Evolutionary conservation across 92 coral and sea anemone genomes (phyloP).

Genomic region (Epizoanthus ramosus): DNA sequence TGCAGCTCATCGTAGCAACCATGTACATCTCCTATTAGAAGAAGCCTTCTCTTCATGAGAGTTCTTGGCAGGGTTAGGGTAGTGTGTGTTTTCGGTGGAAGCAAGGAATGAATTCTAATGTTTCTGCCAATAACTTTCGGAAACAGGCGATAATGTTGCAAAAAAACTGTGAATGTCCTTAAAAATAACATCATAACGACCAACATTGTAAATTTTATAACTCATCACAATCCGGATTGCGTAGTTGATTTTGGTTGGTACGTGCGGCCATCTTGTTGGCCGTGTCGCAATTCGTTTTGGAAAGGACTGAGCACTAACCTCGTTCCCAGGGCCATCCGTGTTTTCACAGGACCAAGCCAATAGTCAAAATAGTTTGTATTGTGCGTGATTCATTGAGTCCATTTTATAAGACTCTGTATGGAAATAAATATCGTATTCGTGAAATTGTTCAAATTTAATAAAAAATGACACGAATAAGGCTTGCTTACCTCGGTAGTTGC

Average conservation of each 20-base stretch:
- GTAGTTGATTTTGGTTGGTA: no score
- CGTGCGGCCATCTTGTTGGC: slow-evolving; percentile 10
- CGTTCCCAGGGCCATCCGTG: background rate
- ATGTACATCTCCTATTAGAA: slow-evolving; percentile 75
- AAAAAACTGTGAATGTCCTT: slow-evolving; percentile 20
- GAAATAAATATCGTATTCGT: no score
- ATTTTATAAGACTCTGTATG: no score
- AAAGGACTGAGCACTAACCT: background rate
- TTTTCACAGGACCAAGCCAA: no score
- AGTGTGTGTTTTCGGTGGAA: slow-evolving; percentile 11
- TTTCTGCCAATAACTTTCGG: slow-evolving; percentile 20
- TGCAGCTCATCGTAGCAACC: slow-evolving; percentile 72
- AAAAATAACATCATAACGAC: slow-evolving; percentile 25
- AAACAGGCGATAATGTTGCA: slow-evolving; percentile 4
- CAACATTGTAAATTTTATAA: background rate
- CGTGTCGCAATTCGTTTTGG: background rate
- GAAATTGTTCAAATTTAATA: no score
- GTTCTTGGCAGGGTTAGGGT: background rate
- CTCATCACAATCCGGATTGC: no score
- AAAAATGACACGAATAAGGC: no score
- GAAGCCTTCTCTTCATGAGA: slow-evolving; percentile 21
- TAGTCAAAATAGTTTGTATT: no score
- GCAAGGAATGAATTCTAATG: slow-evolving; percentile 25
- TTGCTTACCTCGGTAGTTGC: no score
- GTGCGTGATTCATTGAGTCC: no score